These are phyloP conservation scores for Leptinotarsa texana DNA, from an alignment of 1,140 invertebrate species.

Conservation along the genomic window DNA sequence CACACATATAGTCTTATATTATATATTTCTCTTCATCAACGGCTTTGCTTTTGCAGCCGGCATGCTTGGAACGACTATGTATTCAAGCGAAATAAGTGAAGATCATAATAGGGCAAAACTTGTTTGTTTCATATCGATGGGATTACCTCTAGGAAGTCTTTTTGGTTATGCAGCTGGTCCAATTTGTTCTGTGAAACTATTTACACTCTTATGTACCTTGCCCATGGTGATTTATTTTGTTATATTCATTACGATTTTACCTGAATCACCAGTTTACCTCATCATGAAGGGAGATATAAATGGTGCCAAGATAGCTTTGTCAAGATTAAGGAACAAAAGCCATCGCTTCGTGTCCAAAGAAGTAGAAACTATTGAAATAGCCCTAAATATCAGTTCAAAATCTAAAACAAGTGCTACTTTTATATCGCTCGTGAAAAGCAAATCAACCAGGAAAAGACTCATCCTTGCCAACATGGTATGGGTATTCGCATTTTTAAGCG, in stretches of 20 bases:
- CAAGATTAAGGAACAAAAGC: constrained; percentile 63
- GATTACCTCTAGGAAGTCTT: constrained; percentile 40
- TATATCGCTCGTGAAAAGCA: constrained; percentile 32
- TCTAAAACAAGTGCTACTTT: constrained; percentile 38
- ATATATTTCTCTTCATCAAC: constrained; percentile 55
- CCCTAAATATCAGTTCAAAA: constrained; percentile 40
- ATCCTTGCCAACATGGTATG: constrained; percentile 77
- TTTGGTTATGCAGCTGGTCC: constrained; percentile 64
- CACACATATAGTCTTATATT: constrained; percentile 43
- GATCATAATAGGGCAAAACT: constrained; percentile 43
- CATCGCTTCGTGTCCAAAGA: constrained; percentile 49
- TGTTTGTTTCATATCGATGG: constrained; percentile 42
- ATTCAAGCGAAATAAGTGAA: constrained; percentile 59
- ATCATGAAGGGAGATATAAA: constrained; percentile 63
- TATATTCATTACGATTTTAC: constrained; percentile 58
- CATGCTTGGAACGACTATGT: constrained; percentile 59
- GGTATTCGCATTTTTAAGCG: constrained; percentile 77
- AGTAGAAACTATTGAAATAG: constrained; percentile 17
- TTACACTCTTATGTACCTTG: constrained; percentile 58
- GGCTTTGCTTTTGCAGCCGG: constrained; percentile 57
- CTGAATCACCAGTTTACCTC: constrained; percentile 78
- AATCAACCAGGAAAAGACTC: constrained; percentile 67
- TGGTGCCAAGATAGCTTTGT: constrained; percentile 66
- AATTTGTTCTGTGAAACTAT: constrained; percentile 59
- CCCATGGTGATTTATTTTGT: constrained; percentile 60